phyloP scores from a whole-genome alignment of 35 echinoderm and acorn worm species.

The Strongylocentrotus purpuratus region DNA sequence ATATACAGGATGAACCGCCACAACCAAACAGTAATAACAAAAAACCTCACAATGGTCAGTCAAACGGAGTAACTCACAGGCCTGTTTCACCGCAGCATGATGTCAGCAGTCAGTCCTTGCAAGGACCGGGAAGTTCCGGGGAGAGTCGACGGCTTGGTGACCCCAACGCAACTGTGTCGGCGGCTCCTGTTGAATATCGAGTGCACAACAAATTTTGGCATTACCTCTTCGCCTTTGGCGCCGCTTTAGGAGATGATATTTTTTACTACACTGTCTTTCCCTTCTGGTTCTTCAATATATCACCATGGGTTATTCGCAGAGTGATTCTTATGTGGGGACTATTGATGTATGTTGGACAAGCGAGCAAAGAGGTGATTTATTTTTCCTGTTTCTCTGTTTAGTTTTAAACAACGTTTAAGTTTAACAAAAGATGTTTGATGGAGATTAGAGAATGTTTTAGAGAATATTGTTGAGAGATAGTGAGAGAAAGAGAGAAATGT shows the following conservation, averaged over 20 bases:
- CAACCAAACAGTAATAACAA: neutral
- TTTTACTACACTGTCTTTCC: conserved; percentile 90
- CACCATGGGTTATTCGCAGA: conserved; percentile 71
- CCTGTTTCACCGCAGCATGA: neutral
- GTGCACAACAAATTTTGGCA: conserved; percentile 91
- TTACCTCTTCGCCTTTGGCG: conserved; percentile 81
- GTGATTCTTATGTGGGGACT: conserved; percentile 82
- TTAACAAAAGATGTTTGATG: too few relatives aligned
- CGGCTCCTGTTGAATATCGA: conserved; percentile 41
- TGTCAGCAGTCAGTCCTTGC: neutral
- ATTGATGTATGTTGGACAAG: conserved; percentile 90
- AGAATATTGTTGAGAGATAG: too few relatives aligned
- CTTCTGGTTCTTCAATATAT: conserved; percentile 79
- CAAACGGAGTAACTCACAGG: neutral
- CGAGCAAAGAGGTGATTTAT: conserved; percentile 78
- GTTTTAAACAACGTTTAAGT: too few relatives aligned
- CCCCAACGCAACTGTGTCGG: neutral
- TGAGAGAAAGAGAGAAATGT: too few relatives aligned
- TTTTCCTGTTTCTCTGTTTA: neutral
- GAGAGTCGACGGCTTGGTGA: neutral
- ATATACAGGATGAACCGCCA: neutral
- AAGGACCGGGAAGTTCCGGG: neutral
- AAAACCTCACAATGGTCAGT: neutral
- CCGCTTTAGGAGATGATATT: conserved; percentile 81
- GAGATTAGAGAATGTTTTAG: too few relatives aligned